Conservation (phyloP, 2,888 invertebrate genomes). For the Aromia moschata region DNA sequence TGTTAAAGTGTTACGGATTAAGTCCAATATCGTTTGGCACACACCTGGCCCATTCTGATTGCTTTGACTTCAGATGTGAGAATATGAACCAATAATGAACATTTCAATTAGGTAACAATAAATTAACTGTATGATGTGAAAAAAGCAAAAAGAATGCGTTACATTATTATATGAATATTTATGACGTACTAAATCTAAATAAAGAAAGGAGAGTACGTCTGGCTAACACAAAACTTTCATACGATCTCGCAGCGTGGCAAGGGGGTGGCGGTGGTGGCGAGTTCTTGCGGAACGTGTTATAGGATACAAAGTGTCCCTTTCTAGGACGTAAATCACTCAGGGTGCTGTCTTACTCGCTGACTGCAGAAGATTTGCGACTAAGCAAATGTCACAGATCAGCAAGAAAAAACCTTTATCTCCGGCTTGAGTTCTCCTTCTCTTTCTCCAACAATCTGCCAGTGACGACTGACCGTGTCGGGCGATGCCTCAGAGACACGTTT, state of each 20-base stretch:
- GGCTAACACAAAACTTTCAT: background rate
- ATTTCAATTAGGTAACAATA: no score
- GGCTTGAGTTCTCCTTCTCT: constrained; percentile 25
- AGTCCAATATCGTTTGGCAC: no score
- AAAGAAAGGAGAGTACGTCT: background rate
- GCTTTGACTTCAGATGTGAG: no score
- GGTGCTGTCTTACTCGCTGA: constrained; percentile 60
- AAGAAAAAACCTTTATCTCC: constrained; percentile 51
- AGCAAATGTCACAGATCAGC: constrained; percentile 62
- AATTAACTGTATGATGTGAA: no score
- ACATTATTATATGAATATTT: no score
- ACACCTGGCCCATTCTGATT: no score
- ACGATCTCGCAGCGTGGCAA: background rate
- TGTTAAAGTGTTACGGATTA: no score
- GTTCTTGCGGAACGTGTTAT: constrained; percentile 43
- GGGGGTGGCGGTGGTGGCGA: constrained; percentile 24
- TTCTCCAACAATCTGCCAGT: constrained; percentile 32
- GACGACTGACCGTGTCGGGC: constrained; percentile 21
- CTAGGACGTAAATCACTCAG: constrained; percentile 62
- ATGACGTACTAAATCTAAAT: no score
- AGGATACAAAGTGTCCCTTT: constrained; percentile 50
- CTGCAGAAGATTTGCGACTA: constrained; percentile 64
- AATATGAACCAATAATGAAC: no score
- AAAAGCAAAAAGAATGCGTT: no score
- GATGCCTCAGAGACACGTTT: background rate